Evolutionary conservation across 1,140 invertebrate species (phyloP).

Genomic region (Paralvinella palmiformis): DNA sequence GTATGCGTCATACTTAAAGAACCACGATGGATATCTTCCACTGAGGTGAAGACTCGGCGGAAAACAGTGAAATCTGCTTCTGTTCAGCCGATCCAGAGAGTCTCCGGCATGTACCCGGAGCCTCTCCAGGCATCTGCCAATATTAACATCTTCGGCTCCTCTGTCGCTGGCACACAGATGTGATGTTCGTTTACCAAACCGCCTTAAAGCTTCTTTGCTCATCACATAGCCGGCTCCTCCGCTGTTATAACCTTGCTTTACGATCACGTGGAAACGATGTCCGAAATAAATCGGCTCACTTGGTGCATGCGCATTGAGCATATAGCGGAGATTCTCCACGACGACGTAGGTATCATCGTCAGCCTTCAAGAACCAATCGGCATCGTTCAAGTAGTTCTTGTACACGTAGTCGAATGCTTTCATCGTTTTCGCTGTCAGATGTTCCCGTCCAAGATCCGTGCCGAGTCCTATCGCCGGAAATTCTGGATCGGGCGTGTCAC

Average conservation of each 20-base stretch:
- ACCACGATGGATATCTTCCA: neutral
- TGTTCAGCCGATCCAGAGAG: neutral
- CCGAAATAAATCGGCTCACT: conserved; percentile 46
- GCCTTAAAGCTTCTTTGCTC: conserved; percentile 33
- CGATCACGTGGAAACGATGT: conserved; percentile 26
- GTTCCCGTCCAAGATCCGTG: conserved; percentile 8
- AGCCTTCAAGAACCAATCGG: conserved; percentile 46
- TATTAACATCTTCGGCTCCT: neutral
- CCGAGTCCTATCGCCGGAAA: conserved; percentile 3
- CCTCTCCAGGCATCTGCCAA: neutral
- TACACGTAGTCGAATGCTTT: conserved; percentile 17
- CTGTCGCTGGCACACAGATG: neutral
- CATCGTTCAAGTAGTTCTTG: conserved; percentile 13
- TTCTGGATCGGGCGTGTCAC: conserved; percentile 18
- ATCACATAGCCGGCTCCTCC: conserved; percentile 61
- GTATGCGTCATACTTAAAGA: neutral
- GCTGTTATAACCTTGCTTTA: conserved; percentile 77
- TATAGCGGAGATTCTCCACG: conserved; percentile 15
- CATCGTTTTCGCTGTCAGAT: conserved; percentile 16
- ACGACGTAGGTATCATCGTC: conserved; percentile 21
- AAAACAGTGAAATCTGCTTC: neutral
- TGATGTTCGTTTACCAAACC: conserved; percentile 14
- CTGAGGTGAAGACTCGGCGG: neutral
- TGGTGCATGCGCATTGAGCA: conserved; percentile 13
- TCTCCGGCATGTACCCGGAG: neutral